Evolutionary conservation across 2,113 vertebrate genomes (phyloP), one percentile per base, ranked within the genome.

Genomic region (Thinocorus orbignyianus): DNA sequence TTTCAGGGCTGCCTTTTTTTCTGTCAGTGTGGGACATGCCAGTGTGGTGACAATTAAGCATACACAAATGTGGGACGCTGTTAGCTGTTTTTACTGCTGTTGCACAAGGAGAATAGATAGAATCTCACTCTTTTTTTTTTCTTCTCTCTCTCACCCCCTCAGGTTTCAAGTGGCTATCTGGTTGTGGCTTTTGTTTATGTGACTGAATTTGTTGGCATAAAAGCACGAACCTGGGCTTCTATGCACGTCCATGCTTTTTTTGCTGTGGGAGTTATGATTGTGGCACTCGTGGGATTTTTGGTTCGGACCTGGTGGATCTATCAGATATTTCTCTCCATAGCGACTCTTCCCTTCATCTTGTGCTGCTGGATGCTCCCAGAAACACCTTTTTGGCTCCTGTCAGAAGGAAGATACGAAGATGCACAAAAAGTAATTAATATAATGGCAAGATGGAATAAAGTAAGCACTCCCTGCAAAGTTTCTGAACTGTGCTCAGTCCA

Each of bases 151-250:
- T 79, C 89, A 88, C 55, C n/a, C 88, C 93, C 80, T 18, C 96
- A 99, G 99, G 98, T 98, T 70, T 98, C 98, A 73, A 99, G 99
- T 77, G 99, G 99, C 81, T 99, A 99, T 93, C 98, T 99, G 54
- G 99, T 99, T 92, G 99, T 99, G 94, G 99, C 98, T 81, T 99
- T 99, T 97, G 99, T 99, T 89, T 99, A 99, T 13, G 99, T 99
- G 91, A 99, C 99, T 24, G 99, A 99, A 97, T 99, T 99, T 96
- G 98, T 98, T 6, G 99, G 99, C 95, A 98, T 95, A 96, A 99
- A 98, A 94, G 98, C 98, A 60, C 99, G 99, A 95, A 99, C 98
- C 0, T 99, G 99, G 99, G 99, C 99, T 37, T 99, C 99, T 52
- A 99, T 99, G 98, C 99, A 99, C 44, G 97, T 99, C 93, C 99